Evolutionary conservation across 2,797 vertebrate genomes (phyloP).

Genomic region (Austrolebias charrua): DNA sequence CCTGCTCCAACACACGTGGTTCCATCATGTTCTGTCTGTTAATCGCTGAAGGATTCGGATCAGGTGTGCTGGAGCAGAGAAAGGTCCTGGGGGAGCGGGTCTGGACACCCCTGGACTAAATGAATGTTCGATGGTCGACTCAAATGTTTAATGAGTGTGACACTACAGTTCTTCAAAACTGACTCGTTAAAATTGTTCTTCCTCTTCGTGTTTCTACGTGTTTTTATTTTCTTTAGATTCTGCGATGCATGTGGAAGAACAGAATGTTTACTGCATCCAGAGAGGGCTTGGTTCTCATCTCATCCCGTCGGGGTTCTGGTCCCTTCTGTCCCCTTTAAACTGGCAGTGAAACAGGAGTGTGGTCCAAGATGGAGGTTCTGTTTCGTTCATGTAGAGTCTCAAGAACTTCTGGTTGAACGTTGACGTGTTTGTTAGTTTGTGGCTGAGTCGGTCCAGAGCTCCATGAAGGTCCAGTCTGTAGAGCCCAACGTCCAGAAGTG

Average conservation of each 20-base stretch:
- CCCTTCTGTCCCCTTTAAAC: constrained; percentile 32
- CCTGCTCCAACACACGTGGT: too few species aligned
- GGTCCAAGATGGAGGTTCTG: constrained; percentile 67
- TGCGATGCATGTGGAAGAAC: constrained; percentile 64
- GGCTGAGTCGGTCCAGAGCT: constrained; percentile 24
- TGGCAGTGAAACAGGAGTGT: constrained; percentile 37
- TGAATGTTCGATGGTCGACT: constrained; percentile 51
- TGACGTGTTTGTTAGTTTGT: too few species aligned
- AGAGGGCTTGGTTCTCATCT: constrained; percentile 50
- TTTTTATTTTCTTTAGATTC: constrained; percentile 44
- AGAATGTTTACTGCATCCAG: constrained; percentile 57
- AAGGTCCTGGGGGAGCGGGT: too few species aligned
- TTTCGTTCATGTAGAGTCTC: constrained; percentile 66
- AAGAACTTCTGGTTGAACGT: constrained; percentile 7
- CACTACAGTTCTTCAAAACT: background rate
- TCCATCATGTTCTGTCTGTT: too few species aligned
- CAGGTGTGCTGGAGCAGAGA: too few species aligned
- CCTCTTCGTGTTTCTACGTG: constrained; percentile 52
- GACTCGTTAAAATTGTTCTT: constrained; percentile 58
- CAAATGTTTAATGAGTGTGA: constrained; percentile 59
- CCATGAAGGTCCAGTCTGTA: constrained; percentile 32
- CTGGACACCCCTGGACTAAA: background rate
- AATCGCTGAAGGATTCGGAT: too few species aligned
- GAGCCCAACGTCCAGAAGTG: background rate
- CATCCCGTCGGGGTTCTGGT: constrained; percentile 46